Conservation (phyloP, 1,140 invertebrate species). For the Melitaea cinxia region DNA sequence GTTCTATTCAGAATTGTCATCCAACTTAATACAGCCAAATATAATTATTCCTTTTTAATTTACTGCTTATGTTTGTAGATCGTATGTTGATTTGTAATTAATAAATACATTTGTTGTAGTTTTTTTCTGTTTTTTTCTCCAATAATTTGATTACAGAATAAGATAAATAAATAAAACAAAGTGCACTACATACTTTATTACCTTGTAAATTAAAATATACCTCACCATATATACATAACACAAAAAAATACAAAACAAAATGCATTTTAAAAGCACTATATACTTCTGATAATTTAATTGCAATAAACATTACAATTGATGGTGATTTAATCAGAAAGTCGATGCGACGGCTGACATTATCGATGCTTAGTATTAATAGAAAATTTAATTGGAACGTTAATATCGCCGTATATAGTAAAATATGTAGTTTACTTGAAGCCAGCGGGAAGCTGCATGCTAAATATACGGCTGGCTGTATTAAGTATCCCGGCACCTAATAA, state of each 20-base stretch:
- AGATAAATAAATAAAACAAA: too few relatives aligned
- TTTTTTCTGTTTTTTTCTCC: too few relatives aligned
- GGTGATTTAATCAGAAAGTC: not conserved
- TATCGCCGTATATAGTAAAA: slow-evolving; percentile 30
- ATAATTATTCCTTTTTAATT: too few relatives aligned
- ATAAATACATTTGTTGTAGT: too few relatives aligned
- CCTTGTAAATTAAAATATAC: too few relatives aligned
- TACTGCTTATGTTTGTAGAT: too few relatives aligned
- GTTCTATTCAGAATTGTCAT: too few relatives aligned
- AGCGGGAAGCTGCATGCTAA: slow-evolving; percentile 29
- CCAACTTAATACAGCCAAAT: too few relatives aligned
- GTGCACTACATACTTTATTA: too few relatives aligned
- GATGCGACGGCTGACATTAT: slow-evolving; percentile 20
- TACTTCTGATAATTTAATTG: not conserved
- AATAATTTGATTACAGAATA: too few relatives aligned
- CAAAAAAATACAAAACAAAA: not conserved
- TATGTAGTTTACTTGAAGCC: slow-evolving; percentile 34
- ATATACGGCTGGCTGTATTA: slow-evolving; percentile 14
- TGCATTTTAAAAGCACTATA: not conserved
- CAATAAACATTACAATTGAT: not conserved
- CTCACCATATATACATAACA: too few relatives aligned
- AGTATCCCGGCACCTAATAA: slow-evolving; percentile 25
- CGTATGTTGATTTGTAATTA: too few relatives aligned
- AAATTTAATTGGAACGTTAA: slow-evolving; percentile 35
- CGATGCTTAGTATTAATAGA: slow-evolving; percentile 29